phyloP scores from a whole-genome alignment of 2,113 vertebrate genomes.

The Ptychochromis oligacanthus region DNA sequence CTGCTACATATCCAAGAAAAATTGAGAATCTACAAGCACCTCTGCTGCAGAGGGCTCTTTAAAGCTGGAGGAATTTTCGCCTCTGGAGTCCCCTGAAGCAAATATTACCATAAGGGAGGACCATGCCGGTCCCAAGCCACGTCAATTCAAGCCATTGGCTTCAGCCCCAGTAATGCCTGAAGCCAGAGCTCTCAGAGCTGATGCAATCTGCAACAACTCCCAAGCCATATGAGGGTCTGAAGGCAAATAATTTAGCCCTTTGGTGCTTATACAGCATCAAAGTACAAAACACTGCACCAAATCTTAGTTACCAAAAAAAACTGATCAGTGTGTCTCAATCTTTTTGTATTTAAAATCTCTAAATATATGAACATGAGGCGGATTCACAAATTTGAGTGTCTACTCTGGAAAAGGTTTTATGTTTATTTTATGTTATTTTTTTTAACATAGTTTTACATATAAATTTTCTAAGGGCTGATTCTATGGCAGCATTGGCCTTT shows the following conservation, averaged over 20 bases:
- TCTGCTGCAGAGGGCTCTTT: neutral
- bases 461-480: neutral
- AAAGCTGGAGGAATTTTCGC: neutral
- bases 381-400: neutral
- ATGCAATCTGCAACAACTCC: neutral
- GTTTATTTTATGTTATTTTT: neutral
- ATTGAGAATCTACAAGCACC: neutral
- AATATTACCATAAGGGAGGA: constrained; percentile 1
- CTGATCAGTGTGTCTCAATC: neutral
- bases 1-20: neutral
- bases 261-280: neutral
- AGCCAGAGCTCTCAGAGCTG: neutral
- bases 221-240: neutral
- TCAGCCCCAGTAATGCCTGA: neutral
- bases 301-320: neutral
- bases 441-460: no score
- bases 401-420: no score
- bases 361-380: neutral
- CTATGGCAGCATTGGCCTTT: neutral
- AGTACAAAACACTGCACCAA: neutral
- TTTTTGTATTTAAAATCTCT: neutral
- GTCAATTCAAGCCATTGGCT: neutral
- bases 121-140: neutral
- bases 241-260: neutral
- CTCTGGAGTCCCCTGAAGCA: neutral